Base-by-base conservation (phyloP, 64 coral and sea anemone species). In the Exaiptasia diaphana region DNA sequence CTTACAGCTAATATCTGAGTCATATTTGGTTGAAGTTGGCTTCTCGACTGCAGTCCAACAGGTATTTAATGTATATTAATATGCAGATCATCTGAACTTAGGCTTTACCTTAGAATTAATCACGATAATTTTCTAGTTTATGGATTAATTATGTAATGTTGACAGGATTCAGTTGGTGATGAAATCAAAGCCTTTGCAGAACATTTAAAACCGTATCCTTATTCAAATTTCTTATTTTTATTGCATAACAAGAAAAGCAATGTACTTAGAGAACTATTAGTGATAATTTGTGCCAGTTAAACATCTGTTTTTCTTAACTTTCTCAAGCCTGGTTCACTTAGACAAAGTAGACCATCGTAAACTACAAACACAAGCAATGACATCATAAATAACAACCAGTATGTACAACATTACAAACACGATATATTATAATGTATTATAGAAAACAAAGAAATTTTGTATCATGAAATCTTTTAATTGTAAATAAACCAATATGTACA, bases 191-290 rank as follows among this genome's bases (percentile, higher is more conserved):
- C 79, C 13, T 94, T 94, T 80, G 79, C 91, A 79, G 91, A 94
- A 84, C 91, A 89, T 11, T 57, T 94, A 24, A 94, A 94, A 77
- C 91, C 91, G 91, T 94, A 94, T 94, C 91, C 79, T 94, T 73
- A 74, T 41, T 48, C 27, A 22, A 67, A 20, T 38, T 22, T 21
- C 6, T 10, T 29, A 67, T 7, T 7, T 29, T 7, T 4, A 22
- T 8, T 29, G 63, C 5, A 38, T 0, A 1, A 15, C 31, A 38
- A 12, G 40, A 41, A 39, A 20, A 39, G 18, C 18, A 55, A 20
- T 55, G 2, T 55, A 0, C 15, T 38, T 35, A 68, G 0, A 53
- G 11, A 33, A 3, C 20, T 33, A 14, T 3, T 39, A 45, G 11
- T 46, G 13, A 23, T 32, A 20, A 31, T 11, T 49, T 54, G 18